Percentiles rank a stretch among this genome's conserved stretches.
These are phyloP conservation scores for Erythrocercus mccallii DNA, from an alignment of 2,113 vertebrate genomes.

Conservation along the genomic window DNA sequence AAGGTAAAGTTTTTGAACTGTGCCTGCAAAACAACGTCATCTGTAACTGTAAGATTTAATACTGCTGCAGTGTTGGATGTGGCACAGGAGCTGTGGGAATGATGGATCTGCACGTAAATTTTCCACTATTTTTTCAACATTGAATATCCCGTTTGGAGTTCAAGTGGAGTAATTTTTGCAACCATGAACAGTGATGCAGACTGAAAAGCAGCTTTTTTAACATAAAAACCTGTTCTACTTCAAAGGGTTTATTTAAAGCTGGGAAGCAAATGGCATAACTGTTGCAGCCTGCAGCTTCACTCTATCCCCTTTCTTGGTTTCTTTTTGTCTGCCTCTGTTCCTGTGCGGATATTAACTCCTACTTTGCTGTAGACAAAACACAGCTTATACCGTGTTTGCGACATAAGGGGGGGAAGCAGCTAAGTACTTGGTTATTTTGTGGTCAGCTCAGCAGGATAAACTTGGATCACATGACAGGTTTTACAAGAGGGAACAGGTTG, in stretches of 20 bases:
- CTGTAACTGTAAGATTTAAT: background rate
- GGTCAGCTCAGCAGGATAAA: background rate
- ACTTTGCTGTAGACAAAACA: background rate
- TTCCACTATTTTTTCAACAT: background rate
- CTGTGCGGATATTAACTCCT: background rate
- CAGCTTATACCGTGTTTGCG: background rate
- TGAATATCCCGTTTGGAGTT: background rate
- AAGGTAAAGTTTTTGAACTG: background rate
- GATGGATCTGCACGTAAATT: background rate
- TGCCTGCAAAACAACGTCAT: background rate
- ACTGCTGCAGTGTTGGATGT: background rate
- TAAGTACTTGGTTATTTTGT: background rate
- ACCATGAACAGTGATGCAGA: background rate
- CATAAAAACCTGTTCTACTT: background rate
- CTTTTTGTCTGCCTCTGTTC: background rate
- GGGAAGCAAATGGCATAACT: background rate
- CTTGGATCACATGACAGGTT: background rate
- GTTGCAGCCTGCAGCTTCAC: background rate
- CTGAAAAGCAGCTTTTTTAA: background rate
- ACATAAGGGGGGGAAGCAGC: background rate
- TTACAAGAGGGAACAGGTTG: background rate
- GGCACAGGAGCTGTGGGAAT: background rate
- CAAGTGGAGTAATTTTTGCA: background rate
- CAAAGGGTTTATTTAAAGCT: conserved; percentile 19
- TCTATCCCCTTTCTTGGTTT: background rate